Conservation (phyloP, 1,140 invertebrate genomes). For the Ylistrum balloti region DNA sequence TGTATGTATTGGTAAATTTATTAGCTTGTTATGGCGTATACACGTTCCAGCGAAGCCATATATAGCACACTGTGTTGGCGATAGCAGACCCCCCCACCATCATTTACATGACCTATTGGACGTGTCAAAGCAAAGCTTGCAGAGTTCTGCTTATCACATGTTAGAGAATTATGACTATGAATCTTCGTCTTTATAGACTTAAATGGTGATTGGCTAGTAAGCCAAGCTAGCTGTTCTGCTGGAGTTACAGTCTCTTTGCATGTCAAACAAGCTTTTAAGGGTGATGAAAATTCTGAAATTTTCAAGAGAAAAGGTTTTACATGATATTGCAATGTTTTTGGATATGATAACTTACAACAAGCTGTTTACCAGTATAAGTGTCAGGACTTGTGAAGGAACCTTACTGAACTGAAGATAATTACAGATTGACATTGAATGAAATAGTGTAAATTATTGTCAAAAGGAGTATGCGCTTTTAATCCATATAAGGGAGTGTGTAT, state of each 20-base stretch:
- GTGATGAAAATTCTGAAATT: slow-evolving; percentile 11
- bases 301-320: not conserved
- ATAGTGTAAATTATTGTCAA: no score
- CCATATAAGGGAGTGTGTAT: no score
- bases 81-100: not conserved
- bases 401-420: no score
- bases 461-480: no score
- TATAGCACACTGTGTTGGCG: not conserved
- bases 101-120: not conserved
- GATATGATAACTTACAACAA: not conserved
- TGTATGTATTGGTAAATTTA: not conserved
- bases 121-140: not conserved
- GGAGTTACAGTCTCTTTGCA: not conserved
- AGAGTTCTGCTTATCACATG: not conserved
- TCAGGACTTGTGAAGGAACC: no score
- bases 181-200: not conserved
- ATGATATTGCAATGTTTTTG: not conserved
- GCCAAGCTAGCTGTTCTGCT: not conserved
- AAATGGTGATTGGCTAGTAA: not conserved
- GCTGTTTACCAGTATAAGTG: no score
- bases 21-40: not conserved
- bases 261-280: not conserved
- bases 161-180: not conserved
- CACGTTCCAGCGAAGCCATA: not conserved
- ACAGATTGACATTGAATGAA: no score